phyloP scores from a whole-genome alignment of 37 sponge, comb jelly and placozoan genomes.

The Beroe ovata region DNA sequence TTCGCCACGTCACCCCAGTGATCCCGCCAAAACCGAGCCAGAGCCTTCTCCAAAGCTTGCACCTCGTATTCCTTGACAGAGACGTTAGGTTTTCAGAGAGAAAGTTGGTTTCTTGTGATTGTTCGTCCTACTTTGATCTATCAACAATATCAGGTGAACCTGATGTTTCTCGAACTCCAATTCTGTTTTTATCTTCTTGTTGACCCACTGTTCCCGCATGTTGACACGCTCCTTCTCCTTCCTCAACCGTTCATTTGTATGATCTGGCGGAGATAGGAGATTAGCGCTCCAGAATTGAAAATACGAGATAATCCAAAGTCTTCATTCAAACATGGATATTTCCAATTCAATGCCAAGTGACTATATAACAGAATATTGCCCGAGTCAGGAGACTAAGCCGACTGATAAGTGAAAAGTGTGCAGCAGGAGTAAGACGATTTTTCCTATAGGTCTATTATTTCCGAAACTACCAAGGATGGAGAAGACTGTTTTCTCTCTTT shows the following conservation, averaged over 20 bases:
- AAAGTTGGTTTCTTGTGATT: no score
- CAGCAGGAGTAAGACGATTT: no score
- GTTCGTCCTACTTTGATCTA: no score
- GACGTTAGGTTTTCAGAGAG: not conserved
- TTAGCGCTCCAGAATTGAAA: not conserved
- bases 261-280: not conserved
- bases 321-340: not conserved
- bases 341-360: no score
- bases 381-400: no score
- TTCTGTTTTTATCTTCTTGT: conserved; percentile 42
- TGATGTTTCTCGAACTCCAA: conserved; percentile 34
- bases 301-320: not conserved
- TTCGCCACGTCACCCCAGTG: not conserved
- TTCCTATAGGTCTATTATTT: no score
- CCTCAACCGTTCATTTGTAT: conserved; percentile 11
- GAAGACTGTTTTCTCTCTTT: conserved; percentile 49
- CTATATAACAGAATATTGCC: no score
- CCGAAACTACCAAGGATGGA: conserved; percentile 66
- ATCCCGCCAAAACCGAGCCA: conserved; percentile 31
- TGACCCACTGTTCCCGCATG: conserved; percentile 51
- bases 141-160: no score
- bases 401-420: no score
- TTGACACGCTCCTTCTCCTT: conserved; percentile 33
- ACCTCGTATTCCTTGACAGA: conserved; percentile 56
- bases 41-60: conserved; percentile 33